Evolutionary conservation across 2,888 invertebrate species (phyloP).

Genomic region (Aspidiotus destructor): DNA sequence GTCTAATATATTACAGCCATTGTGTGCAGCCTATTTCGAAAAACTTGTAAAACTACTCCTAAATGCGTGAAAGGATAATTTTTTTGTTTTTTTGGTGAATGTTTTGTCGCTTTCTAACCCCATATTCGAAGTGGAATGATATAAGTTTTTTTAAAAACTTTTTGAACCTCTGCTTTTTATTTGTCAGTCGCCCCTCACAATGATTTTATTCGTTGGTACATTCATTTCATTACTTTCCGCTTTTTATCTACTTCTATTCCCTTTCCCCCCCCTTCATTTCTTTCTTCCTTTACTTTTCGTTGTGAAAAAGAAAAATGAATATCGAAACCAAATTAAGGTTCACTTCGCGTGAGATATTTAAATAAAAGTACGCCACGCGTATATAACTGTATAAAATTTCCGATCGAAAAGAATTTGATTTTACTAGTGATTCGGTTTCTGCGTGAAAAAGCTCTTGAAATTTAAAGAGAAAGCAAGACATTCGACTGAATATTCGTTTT

Average conservation of each 20-base stretch:
- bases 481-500: neutral
- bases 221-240: too few species aligned
- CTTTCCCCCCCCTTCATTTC: neutral
- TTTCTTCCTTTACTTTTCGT: neutral
- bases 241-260: neutral
- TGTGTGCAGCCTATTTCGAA: too few species aligned
- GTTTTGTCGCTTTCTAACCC: too few species aligned
- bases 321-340: slow-evolving; percentile 1
- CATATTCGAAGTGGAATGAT: neutral
- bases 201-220: neutral
- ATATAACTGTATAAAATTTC: neutral
- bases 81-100: too few species aligned
- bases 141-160: neutral
- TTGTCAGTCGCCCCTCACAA: neutral
- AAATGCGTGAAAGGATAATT: too few species aligned
- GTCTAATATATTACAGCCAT: too few species aligned
- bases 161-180: neutral
- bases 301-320: neutral
- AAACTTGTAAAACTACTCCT: too few species aligned
- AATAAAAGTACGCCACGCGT: slow-evolving; percentile 11
- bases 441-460: slow-evolving; percentile 12
- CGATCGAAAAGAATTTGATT: slow-evolving; percentile 4
- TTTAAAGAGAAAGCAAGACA: neutral
- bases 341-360: neutral
- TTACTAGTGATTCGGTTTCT: slow-evolving; percentile 10